Conservation (phyloP, 2,797 vertebrate genomes). For the Pteropus rufus region DNA sequence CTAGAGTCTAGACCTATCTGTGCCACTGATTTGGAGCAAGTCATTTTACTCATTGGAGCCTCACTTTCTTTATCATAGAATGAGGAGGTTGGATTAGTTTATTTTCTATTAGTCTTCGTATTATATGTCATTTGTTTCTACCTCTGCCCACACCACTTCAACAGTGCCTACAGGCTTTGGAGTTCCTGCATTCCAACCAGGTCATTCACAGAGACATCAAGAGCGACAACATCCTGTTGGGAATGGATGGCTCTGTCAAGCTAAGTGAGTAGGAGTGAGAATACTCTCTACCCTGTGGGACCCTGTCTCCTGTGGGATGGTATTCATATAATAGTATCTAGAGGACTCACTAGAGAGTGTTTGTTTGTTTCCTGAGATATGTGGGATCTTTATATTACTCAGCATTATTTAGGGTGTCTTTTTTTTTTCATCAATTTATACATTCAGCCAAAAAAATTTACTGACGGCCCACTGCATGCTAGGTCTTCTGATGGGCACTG, state of each 20-base stretch:
- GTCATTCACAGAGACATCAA: constrained; percentile 99
- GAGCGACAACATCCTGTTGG: constrained; percentile 97
- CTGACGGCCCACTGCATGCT: background rate
- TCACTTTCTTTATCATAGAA: constrained; percentile 38
- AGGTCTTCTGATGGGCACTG: background rate
- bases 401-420: background rate
- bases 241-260: constrained; percentile 98
- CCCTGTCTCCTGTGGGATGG: background rate
- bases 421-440: background rate
- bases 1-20: background rate
- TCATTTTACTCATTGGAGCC: background rate
- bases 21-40: background rate
- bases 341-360: background rate
- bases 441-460: background rate
- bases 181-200: constrained; percentile 97
- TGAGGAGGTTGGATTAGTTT: background rate
- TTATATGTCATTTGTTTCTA: background rate
- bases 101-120: background rate
- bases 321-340: background rate
- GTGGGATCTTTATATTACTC: background rate
- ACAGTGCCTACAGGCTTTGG: constrained; percentile 96
- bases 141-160: background rate
- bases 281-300: background rate
- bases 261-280: constrained; percentile 87
- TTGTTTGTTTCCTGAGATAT: background rate